Evolutionary conservation across 2,888 invertebrate genomes (phyloP), one percentile per base, ranked within the genome.

Genomic region (Tineola bisselliella): DNA sequence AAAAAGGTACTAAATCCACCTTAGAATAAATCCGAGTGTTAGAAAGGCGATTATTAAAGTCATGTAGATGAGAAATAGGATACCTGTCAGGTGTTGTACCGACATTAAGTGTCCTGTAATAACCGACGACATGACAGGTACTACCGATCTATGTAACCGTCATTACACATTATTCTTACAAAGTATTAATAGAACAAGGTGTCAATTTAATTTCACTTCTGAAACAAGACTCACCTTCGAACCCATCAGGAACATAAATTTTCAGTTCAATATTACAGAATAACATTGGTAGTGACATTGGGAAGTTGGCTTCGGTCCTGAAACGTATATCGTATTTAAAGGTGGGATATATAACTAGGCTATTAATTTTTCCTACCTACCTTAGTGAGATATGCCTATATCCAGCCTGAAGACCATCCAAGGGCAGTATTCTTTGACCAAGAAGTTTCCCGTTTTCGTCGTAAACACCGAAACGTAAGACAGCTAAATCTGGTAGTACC

Each of bases 191-290:
- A n/a, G n/a, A n/a, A n/a, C n/a, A n/a, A n/a, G n/a, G n/a, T n/a
- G n/a, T n/a, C 15, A 57, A 44, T 5, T 44, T 5, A 2, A 44
- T 25, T 25, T 25, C 2, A 25, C 2, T 25, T 25, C 25, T 25
- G 25, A 2, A 25, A 6, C 2, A 25, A 25, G 48, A 12, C 54
- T 54, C 69, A 94, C 95, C 95, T 89, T 97, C 97, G 75, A 99
- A 94, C 59, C 99, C 99, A 86, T 99, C 98, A 48, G 99, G 99
- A 67, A 99, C 98, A 87, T 99, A 99, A 70, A 99, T 99, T 89
- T 99, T 99, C 64, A 99, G 91, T 84, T 98, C 98, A 72, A 99
- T 98, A 79, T 98, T 96, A 76, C 99, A 99, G 88, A 99, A 99
- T 66, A 99, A 89, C 93, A 99, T 99, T 44, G 99, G 98, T 71